These are phyloP conservation scores for Catostomus latipinnis DNA, from an alignment of 2,797 vertebrate species.

Conservation along the genomic window DNA sequence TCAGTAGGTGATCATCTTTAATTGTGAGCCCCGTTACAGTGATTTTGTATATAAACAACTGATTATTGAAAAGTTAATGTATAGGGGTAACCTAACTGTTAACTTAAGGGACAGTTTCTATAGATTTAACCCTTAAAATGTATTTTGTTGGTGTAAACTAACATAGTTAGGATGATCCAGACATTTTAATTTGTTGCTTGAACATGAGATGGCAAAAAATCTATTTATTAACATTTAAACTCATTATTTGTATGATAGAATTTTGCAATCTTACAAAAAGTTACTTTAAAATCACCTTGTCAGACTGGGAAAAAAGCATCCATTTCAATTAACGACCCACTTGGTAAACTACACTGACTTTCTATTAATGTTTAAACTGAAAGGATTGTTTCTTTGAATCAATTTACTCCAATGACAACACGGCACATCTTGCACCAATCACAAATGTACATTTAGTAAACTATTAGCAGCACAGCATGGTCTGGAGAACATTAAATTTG, in stretches of 20 bases:
- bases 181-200: too few relatives aligned
- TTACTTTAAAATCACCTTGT: background rate
- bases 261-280: background rate
- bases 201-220: too few relatives aligned
- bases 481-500: slow-evolving; percentile 54
- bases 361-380: background rate
- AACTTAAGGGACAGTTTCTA: too few relatives aligned
- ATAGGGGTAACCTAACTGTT: too few relatives aligned
- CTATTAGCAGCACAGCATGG: slow-evolving; percentile 36
- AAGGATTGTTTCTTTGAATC: background rate
- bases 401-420: slow-evolving; percentile 13
- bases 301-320: background rate
- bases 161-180: too few relatives aligned
- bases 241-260: background rate
- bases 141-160: too few relatives aligned
- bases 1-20: too few relatives aligned
- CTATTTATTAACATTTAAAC: background rate
- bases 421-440: slow-evolving; percentile 37
- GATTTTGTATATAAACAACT: too few relatives aligned
- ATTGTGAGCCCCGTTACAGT: too few relatives aligned
- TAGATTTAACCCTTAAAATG: too few relatives aligned
- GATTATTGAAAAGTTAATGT: too few relatives aligned
- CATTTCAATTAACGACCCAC: background rate
- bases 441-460: slow-evolving; percentile 47
- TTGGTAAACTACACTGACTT: background rate